A percentile compares a stretch with the other conserved stretches of the same genome.
Evolutionary conservation across 2,113 vertebrate genomes (phyloP).

Genomic region (Mohoua ochrocephala): DNA sequence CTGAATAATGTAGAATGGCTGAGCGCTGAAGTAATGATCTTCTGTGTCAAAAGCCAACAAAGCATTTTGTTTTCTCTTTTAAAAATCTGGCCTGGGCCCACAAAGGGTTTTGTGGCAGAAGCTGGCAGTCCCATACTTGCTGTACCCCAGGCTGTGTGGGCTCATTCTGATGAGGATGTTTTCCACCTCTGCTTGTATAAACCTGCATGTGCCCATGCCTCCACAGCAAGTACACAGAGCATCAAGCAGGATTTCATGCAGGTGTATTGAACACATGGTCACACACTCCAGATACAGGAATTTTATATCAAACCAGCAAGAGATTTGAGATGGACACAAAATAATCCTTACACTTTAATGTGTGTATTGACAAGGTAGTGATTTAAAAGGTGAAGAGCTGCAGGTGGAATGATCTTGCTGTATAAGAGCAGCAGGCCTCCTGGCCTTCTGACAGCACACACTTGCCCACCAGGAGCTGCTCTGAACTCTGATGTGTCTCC

Average conservation of each 20-base stretch:
- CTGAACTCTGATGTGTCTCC: background rate
- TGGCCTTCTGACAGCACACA: background rate
- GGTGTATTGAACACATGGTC: background rate
- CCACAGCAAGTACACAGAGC: background rate
- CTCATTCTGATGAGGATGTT: background rate
- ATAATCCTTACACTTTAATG: background rate
- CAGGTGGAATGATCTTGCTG: background rate
- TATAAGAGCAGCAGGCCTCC: background rate
- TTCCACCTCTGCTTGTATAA: background rate
- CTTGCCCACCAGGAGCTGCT: background rate
- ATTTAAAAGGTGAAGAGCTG: background rate
- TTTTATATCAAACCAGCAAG: background rate
- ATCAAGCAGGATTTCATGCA: background rate
- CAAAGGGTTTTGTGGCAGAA: conserved; percentile 1
- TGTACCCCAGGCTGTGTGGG: background rate
- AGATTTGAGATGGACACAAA: background rate
- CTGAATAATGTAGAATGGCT: conserved; percentile 59
- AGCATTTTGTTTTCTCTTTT: conserved; percentile 42
- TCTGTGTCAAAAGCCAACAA: conserved; percentile 41
- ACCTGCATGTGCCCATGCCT: background rate
- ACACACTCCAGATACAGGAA: background rate
- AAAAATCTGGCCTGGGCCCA: background rate
- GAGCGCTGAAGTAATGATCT: conserved; percentile 35
- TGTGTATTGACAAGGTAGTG: background rate
- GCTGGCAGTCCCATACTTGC: background rate